A percentile compares a stretch with the other conserved stretches of the same genome.
Evolutionary conservation across 2,888 invertebrate genomes (phyloP).

Genomic region (Malacosoma neustria): DNA sequence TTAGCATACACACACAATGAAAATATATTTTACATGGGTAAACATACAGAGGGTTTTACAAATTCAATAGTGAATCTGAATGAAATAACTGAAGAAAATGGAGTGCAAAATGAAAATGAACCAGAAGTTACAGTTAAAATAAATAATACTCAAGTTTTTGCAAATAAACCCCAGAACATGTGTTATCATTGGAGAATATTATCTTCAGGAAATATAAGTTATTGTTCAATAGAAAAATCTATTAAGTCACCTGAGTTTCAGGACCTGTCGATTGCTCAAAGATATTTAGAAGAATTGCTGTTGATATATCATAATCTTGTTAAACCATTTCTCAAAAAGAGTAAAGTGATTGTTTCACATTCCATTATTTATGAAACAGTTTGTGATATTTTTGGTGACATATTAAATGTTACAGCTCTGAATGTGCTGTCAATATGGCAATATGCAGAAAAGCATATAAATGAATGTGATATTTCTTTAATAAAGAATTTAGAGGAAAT

Average conservation of each 20-base stretch:
- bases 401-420: constrained; percentile 79
- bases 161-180: constrained; percentile 53
- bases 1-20: constrained; percentile 79
- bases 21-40: constrained; percentile 81
- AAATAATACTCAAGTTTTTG: constrained; percentile 34
- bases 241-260: constrained; percentile 57
- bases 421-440: constrained; percentile 81
- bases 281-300: constrained; percentile 81
- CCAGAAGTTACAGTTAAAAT: constrained; percentile 30
- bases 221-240: constrained; percentile 56
- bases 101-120: constrained; percentile 27
- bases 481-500: constrained; percentile 82
- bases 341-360: constrained; percentile 68
- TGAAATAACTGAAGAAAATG: constrained; percentile 23
- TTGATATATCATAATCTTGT: constrained; percentile 77
- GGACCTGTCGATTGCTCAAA: constrained; percentile 78
- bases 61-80: constrained; percentile 59
- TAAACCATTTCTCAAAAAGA: constrained; percentile 79
- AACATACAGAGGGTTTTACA: constrained; percentile 66
- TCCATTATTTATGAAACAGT: constrained; percentile 77
- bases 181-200: constrained; percentile 67
- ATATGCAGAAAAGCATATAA: constrained; percentile 78
- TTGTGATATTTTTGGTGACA: constrained; percentile 80
- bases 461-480: constrained; percentile 79
- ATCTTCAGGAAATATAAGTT: constrained; percentile 61